These are phyloP conservation scores for Syndactyla subalaris DNA, from an alignment of 2,797 vertebrate species.

Conservation along the genomic window DNA sequence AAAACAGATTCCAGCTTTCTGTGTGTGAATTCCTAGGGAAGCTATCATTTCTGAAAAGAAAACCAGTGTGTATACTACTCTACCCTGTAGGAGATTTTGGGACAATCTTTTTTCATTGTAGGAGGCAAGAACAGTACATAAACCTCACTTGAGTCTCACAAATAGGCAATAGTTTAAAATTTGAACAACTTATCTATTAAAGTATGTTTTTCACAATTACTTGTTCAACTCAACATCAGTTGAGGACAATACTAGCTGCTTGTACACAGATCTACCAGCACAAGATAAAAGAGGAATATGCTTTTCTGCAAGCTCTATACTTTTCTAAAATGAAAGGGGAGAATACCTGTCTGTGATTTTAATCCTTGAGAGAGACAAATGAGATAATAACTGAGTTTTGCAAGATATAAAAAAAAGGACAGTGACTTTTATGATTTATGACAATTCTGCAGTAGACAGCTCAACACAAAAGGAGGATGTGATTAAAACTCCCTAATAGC, in stretches of 20 bases:
- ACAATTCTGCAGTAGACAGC: neutral
- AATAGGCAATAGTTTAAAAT: neutral
- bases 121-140: neutral
- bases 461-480: neutral
- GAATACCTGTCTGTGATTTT: neutral
- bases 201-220: neutral
- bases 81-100: neutral
- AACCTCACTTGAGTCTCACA: neutral
- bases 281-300: neutral
- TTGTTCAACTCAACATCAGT: neutral
- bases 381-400: neutral
- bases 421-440: neutral
- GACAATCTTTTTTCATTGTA: neutral
- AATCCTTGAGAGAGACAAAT: neutral
- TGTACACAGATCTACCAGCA: neutral
- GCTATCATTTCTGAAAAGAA: neutral
- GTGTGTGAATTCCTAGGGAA: neutral
- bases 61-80: accelerated
- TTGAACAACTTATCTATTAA: neutral
- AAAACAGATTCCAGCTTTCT: neutral
- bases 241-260: neutral
- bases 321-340: neutral
- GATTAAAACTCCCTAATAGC: neutral
- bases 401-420: neutral
- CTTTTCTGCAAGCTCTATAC: neutral